Evolutionary conservation across 2,888 invertebrate species (phyloP), one percentile per base, ranked within the genome.

Genomic region (Lepas anatifera): DNA sequence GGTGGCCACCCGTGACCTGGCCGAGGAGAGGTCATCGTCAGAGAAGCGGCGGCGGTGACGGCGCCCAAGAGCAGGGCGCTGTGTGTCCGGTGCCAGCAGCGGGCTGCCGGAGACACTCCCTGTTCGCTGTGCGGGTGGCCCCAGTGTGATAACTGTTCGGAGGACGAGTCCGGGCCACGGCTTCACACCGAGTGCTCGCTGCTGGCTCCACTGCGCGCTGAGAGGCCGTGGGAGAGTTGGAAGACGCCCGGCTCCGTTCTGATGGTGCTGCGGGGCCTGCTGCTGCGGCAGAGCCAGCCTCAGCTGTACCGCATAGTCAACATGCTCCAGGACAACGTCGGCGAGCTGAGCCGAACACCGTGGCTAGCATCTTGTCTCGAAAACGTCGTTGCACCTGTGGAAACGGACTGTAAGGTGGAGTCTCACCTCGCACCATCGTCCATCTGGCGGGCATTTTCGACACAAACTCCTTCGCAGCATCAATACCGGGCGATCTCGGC

Each of bases 381-480:
- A 22, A 58, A 32, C 32, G 27, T 58, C 16, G 27, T 58, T 6
- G 32, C 11, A 6, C 58, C 58, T 29, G 11, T 32, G 29, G 32
- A 58, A 32, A 32, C 29, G 18, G 58, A 32, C 32, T 58, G 58
- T 32, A 22, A 16, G 13, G 16, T 27, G 58, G 32, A 32, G 58
- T 16, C 18, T 27, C 32, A 18, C 32, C 32, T 3, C 16, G 18
- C 3, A 32, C 29, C 2, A 29, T 58, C 7, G 58, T 27, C 6
- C 58, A 58, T 32, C 16, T 58, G 18, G 58, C 58, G 18, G 73
- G 73, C n/a, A 70, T 72, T 8, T 70, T 71, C 27, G 73, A 73
- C 71, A 73, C 73, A 11, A 73, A 73, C 58, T 69, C 69, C 27
- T 72, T 72, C 69, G 71, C 72, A 29, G 71, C 72, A 4, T 63